Percentiles rank a stretch among this genome's conserved stretches.
These are phyloP conservation scores for Chironomus riparius DNA, from an alignment of 2,888 invertebrate species.

Conservation along the genomic window DNA sequence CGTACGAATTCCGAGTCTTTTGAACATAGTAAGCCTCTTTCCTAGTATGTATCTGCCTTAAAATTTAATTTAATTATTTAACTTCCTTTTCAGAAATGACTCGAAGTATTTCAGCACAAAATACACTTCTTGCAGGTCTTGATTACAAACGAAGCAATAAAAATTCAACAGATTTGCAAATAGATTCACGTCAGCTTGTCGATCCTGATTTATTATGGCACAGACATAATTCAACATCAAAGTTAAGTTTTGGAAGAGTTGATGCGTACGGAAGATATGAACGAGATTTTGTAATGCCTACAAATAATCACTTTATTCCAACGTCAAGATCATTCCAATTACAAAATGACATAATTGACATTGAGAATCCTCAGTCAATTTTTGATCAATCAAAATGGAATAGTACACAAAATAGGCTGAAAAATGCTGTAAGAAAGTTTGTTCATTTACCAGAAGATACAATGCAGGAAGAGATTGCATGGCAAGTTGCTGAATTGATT, in stretches of 20 bases:
- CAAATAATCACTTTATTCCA: background rate
- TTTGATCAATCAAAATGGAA: slow-evolving; percentile 27
- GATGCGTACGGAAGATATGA: slow-evolving; percentile 85
- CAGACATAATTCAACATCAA: slow-evolving; percentile 49
- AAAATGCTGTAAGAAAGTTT: slow-evolving; percentile 62
- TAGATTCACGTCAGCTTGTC: slow-evolving; percentile 71
- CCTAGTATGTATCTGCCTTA: too few species aligned
- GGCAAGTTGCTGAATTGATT: slow-evolving; percentile 96
- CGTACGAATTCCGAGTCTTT: slow-evolving; percentile 68
- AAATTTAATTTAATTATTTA: too few species aligned
- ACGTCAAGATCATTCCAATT: slow-evolving; percentile 14
- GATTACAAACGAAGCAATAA: slow-evolving; percentile 39
- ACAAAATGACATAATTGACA: slow-evolving; percentile 45
- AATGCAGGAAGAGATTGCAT: slow-evolving; percentile 91
- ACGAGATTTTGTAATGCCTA: slow-evolving; percentile 72
- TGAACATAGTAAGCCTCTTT: slow-evolving; percentile 50
- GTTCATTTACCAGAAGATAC: slow-evolving; percentile 77
- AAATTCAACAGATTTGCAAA: slow-evolving; percentile 58
- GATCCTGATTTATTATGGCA: slow-evolving; percentile 87
- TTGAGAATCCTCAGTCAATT: slow-evolving; percentile 36
- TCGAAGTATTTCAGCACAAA: slow-evolving; percentile 53
- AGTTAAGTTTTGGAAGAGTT: slow-evolving; percentile 76
- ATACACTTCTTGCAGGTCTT: slow-evolving; percentile 63
- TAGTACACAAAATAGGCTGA: slow-evolving; percentile 39
- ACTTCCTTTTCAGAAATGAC: slow-evolving; percentile 32